A percentile compares a stretch with the other conserved stretches of the same genome.
Conservation (phyloP, 2,113 vertebrate species). For the Heptranchias perlo region DNA sequence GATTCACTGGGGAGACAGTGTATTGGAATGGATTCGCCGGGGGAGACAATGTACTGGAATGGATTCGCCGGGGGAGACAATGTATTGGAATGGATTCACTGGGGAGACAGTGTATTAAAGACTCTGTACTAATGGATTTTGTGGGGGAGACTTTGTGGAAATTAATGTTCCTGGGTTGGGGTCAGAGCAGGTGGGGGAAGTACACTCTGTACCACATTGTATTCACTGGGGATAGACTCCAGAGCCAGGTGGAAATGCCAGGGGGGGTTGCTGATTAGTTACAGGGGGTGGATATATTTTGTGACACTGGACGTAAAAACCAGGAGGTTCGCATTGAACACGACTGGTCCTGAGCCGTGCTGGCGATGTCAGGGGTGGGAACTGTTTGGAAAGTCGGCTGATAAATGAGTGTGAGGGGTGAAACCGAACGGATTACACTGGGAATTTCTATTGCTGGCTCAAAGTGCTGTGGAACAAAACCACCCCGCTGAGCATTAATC, state of each 20-base stretch:
- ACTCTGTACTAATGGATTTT: too few species aligned
- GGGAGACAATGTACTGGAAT: neutral
- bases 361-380: too few species aligned
- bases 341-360: too few species aligned
- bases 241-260: too few species aligned
- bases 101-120: neutral
- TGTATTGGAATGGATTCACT: too few species aligned
- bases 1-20: too few species aligned
- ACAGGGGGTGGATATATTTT: too few species aligned
- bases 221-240: neutral
- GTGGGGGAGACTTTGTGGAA: neutral
- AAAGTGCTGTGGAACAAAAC: neutral
- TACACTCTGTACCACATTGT: neutral
- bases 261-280: neutral
- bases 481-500: conserved; percentile 28
- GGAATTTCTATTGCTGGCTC: conserved; percentile 13
- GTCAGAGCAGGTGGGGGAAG: neutral
- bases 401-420: neutral
- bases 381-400: neutral
- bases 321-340: too few species aligned
- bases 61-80: neutral
- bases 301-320: too few species aligned
- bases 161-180: neutral
- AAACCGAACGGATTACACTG: neutral
- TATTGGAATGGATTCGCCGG: neutral